Conservation (phyloP, 2,113 vertebrate genomes). For the Axis porcinus region DNA sequence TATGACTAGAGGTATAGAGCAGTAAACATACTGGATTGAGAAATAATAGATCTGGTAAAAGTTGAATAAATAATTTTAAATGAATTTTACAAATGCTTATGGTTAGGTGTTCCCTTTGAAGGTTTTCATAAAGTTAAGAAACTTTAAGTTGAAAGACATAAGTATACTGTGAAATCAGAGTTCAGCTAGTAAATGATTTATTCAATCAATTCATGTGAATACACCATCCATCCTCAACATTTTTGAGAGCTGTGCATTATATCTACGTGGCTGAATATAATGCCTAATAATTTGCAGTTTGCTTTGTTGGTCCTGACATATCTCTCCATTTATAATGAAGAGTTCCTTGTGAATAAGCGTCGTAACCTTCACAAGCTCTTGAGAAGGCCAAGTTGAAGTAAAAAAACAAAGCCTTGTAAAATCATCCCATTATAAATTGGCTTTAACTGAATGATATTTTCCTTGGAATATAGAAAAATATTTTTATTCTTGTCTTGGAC, state of each 20-base stretch:
- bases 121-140: constrained; percentile 33
- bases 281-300: constrained; percentile 66
- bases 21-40: background rate
- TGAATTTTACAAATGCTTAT: background rate
- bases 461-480: constrained; percentile 29
- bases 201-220: constrained; percentile 56
- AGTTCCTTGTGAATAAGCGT: constrained; percentile 49
- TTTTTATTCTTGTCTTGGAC: constrained; percentile 35
- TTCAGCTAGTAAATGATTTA: constrained; percentile 62
- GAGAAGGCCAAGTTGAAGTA: constrained; percentile 53
- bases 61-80: background rate
- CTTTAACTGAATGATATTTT: constrained; percentile 64
- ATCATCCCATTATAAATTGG: constrained; percentile 32
- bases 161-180: constrained; percentile 33
- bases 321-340: constrained; percentile 57
- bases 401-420: constrained; percentile 58
- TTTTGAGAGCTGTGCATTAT: constrained; percentile 56
- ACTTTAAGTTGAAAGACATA: constrained; percentile 29
- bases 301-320: constrained; percentile 64
- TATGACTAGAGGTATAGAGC: background rate
- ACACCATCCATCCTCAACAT: constrained; percentile 41
- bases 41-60: constrained; percentile 19
- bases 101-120: background rate
- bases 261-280: constrained; percentile 30
- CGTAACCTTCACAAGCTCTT: constrained; percentile 70